These are phyloP conservation scores for Bombus fervidus DNA, from an alignment of 1,140 invertebrate genomes.

Conservation along the genomic window DNA sequence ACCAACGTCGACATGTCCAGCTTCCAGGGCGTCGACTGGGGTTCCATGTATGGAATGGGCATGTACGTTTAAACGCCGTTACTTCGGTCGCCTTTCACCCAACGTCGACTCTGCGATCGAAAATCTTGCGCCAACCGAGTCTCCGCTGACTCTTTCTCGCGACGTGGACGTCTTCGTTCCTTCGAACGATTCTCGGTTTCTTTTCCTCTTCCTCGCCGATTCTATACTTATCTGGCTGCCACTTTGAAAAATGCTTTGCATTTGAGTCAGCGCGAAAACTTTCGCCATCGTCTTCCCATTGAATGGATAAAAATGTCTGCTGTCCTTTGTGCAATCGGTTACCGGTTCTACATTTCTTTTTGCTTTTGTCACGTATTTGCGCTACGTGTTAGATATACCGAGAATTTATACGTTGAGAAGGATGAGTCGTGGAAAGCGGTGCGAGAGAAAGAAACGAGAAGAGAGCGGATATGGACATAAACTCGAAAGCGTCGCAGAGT, in stretches of 20 bases:
- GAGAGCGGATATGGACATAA: not conserved
- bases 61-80: conserved; percentile 89
- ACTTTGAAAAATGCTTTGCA: no score
- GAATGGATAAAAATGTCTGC: not conserved
- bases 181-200: not conserved
- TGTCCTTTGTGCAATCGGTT: no score
- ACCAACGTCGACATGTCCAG: conserved; percentile 95
- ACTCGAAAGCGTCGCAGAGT: not conserved
- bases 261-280: not conserved
- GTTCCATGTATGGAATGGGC: conserved; percentile 94
- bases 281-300: not conserved
- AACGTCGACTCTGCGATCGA: not conserved
- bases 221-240: not conserved
- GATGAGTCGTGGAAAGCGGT: not conserved
- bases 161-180: no score
- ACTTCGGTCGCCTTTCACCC: not conserved
- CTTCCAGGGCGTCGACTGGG: conserved; percentile 95
- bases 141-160: not conserved
- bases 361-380: not conserved
- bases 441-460: not conserved
- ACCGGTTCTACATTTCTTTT: not conserved
- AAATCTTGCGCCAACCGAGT: not conserved
- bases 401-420: not conserved
- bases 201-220: not conserved
- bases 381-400: no score